Evolutionary conservation across 2,113 vertebrate genomes (phyloP).

Genomic region (Delphinapterus leucas): DNA sequence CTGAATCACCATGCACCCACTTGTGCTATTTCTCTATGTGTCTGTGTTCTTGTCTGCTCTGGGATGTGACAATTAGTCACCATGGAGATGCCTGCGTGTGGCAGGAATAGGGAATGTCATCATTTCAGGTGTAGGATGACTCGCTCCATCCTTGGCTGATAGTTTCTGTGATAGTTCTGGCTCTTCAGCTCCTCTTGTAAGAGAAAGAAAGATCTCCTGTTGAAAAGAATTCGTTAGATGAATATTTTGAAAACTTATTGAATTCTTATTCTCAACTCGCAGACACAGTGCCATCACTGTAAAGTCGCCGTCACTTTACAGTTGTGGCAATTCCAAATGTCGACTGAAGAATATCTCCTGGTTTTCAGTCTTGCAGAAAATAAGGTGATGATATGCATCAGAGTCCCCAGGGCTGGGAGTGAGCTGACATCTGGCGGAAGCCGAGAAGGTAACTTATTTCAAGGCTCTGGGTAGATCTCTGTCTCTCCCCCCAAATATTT

Average conservation of each 20-base stretch:
- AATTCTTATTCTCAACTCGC: background rate
- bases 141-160: background rate
- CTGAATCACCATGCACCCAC: background rate
- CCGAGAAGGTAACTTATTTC: background rate
- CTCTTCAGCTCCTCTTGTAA: background rate
- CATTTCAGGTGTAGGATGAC: constrained; percentile 1
- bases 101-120: constrained; percentile 34
- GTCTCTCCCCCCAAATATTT: background rate
- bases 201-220: background rate
- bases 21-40: background rate
- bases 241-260: background rate
- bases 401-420: background rate
- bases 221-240: background rate
- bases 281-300: background rate
- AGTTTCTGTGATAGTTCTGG: background rate
- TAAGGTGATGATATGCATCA: background rate
- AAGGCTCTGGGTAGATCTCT: background rate
- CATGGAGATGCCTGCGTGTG: background rate
- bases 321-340: background rate
- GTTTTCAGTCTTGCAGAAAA: background rate
- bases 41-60: background rate
- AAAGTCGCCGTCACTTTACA: background rate
- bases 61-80: constrained; percentile 21
- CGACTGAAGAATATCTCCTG: background rate
- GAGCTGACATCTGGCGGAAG: background rate